Evolutionary conservation across 2,113 vertebrate genomes (phyloP), one percentile per base, ranked within the genome.

Genomic region (Festucalex cinctus): DNA sequence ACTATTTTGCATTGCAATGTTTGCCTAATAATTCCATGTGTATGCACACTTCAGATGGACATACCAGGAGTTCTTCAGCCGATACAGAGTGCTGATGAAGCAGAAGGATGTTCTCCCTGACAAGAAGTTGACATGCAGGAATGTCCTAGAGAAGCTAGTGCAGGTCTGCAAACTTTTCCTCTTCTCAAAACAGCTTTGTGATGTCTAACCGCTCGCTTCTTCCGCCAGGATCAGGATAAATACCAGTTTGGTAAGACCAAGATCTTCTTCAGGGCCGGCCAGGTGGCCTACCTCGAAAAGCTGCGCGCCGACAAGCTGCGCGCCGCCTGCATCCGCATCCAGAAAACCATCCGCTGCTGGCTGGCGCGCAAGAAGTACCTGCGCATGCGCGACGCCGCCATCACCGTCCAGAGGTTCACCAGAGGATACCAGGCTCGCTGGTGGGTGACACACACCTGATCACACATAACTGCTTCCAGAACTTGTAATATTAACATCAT

Each of bases 171-270:
- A 3, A 44, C 9, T 26, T 44, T 26, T n/a, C 13, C 3, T 28
- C 3, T 28, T 32, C 17, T 62, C 12, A 10, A 22, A 10, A 9
- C 37, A 0, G 49, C 19, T 49, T n/a, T 20, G 7, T 48, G 24
- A 20, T 16, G 1, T 20, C 26, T 32, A 6, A 41, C 9, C 13
- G 24, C 46, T 60, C 6, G 7, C 65, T 24, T 78, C 26, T 51
- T 32, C 22, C 54, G 9, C 17, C 73, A 99, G 97, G 96, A 99
- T 83, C 92, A 95, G 84, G 97, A 99, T 89, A 98, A 98, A 88
- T 99, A 98, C 86, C 97, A 99, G 88, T 99, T 99, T 90, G 97
- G 97, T 65, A 98, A 99, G 82, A 99, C 95, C 71, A 99, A 99
- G 92, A 99, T 99, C 85, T 99, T 99, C 92, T 99, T 99, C 91